Evolutionary conservation across 2,888 invertebrate species (phyloP), one percentile per base, ranked within the genome.

Genomic region (Drosophila hawaiiensis): DNA sequence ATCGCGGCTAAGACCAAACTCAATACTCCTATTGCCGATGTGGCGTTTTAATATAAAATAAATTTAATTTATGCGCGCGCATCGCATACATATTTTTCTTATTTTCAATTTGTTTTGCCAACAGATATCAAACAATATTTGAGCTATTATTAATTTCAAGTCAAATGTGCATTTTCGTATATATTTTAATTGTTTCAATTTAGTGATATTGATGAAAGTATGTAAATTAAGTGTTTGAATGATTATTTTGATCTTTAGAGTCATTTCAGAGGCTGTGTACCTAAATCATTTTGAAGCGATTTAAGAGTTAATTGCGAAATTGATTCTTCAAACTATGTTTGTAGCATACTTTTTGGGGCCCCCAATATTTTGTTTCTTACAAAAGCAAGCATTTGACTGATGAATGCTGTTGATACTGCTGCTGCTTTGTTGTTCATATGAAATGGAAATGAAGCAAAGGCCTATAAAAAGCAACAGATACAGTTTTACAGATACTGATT

Each of bases 381-480:
- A 1, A 35, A 35, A 35, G 68, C 52, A 61, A 63, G 56, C 50
- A 52, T 35, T 56, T 61, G 49, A 2, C 25, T 47, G 28, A 41
- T 60, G 56, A 28, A 16, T 56, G 56, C 41, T 50, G 47, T 22
- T 49, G 62, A n/a, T 37, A 37, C 14, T 52, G 28, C 10, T 37
- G 50, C 43, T 54, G 31, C 56, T 41, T 41, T 56, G 63, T 59
- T 68, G 63, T 49, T 63, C 55, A 64, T 70, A 66, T 73, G 80
- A 65, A 76, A 62, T 64, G 71, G 60, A 54, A 80, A 83, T 87
- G 82, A 87, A 84, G 73, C 78, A 84, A 89, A 88, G 84, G 80
- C 71, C 78, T 68, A 82, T 87, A 89, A 89, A 86, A 84, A 84
- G 83, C 83, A 89, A 84, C 79, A 86, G 83, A 87, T 89, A 78